Evolutionary conservation across 2,113 vertebrate species (phyloP).

Genomic region (Eira barbara): DNA sequence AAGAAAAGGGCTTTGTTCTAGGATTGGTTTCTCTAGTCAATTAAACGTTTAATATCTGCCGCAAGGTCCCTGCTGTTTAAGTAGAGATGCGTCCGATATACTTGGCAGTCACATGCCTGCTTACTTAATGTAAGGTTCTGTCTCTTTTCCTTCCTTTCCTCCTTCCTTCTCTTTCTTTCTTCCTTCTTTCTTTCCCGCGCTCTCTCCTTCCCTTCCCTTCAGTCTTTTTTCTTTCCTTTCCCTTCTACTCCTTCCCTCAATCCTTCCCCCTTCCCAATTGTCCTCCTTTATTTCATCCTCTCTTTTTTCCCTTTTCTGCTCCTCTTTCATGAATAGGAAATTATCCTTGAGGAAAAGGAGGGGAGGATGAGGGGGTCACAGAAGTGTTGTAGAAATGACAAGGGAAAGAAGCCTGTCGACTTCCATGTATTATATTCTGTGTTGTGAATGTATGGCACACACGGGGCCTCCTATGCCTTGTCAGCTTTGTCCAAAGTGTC

Average conservation of each 20-base stretch:
- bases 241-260: neutral
- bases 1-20: conserved; percentile 63
- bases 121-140: neutral
- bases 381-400: neutral
- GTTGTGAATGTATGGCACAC: neutral
- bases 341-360: neutral
- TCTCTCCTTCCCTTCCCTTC: fast-evolving
- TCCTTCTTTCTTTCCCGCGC: neutral
- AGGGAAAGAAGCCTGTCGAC: neutral
- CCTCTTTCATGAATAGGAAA: neutral
- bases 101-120: neutral
- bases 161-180: too few species aligned
- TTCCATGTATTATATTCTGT: neutral
- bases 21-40: conserved; percentile 37
- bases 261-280: neutral
- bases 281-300: neutral
- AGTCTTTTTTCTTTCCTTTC: neutral
- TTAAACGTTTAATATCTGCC: conserved; percentile 50
- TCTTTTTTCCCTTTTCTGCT: neutral
- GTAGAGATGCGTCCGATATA: neutral
- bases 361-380: neutral
- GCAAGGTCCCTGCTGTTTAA: conserved; percentile 34
- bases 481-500: neutral
- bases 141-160: neutral
- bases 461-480: neutral